phyloP scores from a whole-genome alignment of 2,797 vertebrate species.

The Notolabrus celidotus region DNA sequence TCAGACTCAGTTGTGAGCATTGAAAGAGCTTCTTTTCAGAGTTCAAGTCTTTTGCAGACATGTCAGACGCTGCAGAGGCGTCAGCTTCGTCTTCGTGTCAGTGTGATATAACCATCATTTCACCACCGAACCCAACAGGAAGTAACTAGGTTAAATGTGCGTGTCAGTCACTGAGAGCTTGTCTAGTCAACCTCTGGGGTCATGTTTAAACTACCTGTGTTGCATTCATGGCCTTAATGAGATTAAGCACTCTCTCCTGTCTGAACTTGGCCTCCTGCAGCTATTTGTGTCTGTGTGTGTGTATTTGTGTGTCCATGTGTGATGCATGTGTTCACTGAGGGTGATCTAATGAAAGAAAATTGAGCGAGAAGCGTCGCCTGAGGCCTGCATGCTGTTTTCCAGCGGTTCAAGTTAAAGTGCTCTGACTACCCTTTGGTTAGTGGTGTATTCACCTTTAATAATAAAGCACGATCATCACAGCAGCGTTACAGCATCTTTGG shows the following conservation, averaged over 20 bases:
- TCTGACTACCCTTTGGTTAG: too few species aligned
- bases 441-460: too few species aligned
- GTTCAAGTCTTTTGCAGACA: background rate
- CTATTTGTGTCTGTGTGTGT: slow-evolving; percentile 10
- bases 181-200: slow-evolving; percentile 21
- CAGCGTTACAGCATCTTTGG: background rate
- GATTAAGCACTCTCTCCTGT: slow-evolving; percentile 40
- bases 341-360: too few species aligned
- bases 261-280: slow-evolving; percentile 15
- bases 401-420: too few species aligned
- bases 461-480: too few species aligned
- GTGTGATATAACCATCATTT: background rate
- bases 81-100: slow-evolving; percentile 23
- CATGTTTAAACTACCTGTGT: slow-evolving; percentile 40
- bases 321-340: too few species aligned
- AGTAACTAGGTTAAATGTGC: slow-evolving; percentile 17
- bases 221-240: slow-evolving; percentile 46
- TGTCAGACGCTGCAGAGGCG: too few species aligned
- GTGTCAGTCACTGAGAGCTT: slow-evolving; percentile 28
- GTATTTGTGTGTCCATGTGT: slow-evolving; percentile 18
- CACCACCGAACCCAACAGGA: slow-evolving; percentile 1
- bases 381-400: too few species aligned
- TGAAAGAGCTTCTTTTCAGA: background rate
- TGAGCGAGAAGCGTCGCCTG: slow-evolving; percentile 6
- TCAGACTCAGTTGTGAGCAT: background rate